These are phyloP conservation scores for Antechinus flavipes DNA, from an alignment of 2,113 vertebrate species.

Conservation along the genomic window DNA sequence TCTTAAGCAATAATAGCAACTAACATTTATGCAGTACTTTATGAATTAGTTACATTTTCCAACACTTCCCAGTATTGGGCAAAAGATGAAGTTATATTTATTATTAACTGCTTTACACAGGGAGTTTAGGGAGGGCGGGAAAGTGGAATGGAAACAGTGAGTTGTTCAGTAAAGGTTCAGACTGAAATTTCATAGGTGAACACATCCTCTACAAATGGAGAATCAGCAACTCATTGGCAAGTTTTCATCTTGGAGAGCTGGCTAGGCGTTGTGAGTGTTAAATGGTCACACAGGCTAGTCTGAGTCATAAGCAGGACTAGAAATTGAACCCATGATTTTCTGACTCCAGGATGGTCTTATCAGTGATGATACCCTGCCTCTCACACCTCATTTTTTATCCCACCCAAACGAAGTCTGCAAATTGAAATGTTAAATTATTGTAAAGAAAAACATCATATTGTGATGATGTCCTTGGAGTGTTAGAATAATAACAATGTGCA, in stretches of 20 bases:
- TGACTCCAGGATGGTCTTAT: neutral
- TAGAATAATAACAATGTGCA: neutral
- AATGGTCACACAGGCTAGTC: neutral
- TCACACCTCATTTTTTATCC: neutral
- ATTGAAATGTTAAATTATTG: neutral
- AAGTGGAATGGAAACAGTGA: neutral
- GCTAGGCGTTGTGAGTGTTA: neutral
- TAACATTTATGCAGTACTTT: too few species aligned
- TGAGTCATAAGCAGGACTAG: neutral
- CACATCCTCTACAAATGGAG: neutral
- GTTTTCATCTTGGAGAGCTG: neutral
- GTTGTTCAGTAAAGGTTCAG: neutral
- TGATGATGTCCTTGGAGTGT: neutral
- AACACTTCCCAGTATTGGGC: too few species aligned
- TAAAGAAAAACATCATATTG: neutral
- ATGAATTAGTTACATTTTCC: too few species aligned
- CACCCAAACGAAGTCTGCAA: neutral
- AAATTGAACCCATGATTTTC: neutral
- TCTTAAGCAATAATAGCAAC: too few species aligned
- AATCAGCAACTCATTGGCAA: neutral
- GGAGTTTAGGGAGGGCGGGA: too few species aligned
- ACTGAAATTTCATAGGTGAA: neutral
- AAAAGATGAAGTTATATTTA: too few species aligned
- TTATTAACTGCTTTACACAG: too few species aligned
- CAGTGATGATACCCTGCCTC: neutral